Base-by-base conservation (phyloP, 2,797 vertebrate species). In the Sciurus carolinensis region DNA sequence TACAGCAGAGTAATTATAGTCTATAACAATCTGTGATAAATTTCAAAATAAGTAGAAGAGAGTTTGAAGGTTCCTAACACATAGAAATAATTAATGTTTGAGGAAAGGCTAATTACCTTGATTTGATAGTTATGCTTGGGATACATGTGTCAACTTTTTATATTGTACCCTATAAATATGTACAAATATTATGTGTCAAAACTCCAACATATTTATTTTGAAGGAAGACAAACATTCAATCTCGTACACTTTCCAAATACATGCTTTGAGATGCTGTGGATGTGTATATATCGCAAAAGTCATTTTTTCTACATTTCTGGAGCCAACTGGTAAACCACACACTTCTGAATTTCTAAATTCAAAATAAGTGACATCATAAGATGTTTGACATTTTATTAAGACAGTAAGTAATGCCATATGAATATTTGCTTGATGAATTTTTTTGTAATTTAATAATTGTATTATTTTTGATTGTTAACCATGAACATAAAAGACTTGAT, bases 391-490 rank as follows among this genome's bases (percentile, higher is more conserved):
- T 59, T 59, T 59, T 59, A 86, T 59, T 22, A 84, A 62, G 52
- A 76, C 26, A 91, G 69, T 71, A 91, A 91, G 76, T 77, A 54
- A 89, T 72, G 39, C 28, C 64, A 82, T 76, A 47, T 81, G 80
- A 75, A 64, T 92, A 30, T 82, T 73, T 42, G 42, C n/a, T 52
- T 66, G 44, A 24, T 87, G 44, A 75, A 73, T 84, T 54, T 80
- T 80, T 84, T 3, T 69, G 8, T 80, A 64, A 28, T 75, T 47
- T 82, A 39, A 94, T 36, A 44, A 54, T 69, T 85, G 81, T 39
- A 64, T 92, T n/a, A 42, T 24, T 36, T 93, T 87, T 75, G 24
- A 83, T 77, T 83, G 73, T 93, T 84, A 97, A 44, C 50, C 33
- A 36, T 42, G 26, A 75, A 26, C 13, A 71, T 66, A 7, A 92